A percentile compares a stretch with the other conserved stretches of the same genome.
These are phyloP conservation scores for Seriola dumerili DNA, from an alignment of 2,113 vertebrate species.

Conservation along the genomic window DNA sequence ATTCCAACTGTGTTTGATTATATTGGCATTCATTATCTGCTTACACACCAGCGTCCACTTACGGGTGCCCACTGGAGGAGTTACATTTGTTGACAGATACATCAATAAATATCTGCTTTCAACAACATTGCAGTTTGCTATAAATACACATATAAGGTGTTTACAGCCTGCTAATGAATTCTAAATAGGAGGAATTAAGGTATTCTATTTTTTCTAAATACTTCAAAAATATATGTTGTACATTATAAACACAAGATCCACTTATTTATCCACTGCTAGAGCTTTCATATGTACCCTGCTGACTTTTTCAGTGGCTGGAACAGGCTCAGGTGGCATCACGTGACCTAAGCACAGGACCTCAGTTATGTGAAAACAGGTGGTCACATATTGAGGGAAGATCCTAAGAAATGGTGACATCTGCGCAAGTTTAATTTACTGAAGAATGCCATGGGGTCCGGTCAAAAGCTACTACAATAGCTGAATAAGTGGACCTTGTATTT, in stretches of 20 bases:
- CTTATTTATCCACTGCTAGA: neutral
- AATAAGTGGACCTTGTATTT: slow-evolving; percentile 6
- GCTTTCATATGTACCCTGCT: neutral
- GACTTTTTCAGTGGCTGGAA: neutral
- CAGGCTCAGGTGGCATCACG: neutral
- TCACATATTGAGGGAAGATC: slow-evolving; percentile 5
- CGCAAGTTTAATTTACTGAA: slow-evolving; percentile 6
- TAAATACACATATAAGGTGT: neutral
- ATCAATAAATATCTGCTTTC: neutral
- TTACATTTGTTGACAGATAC: neutral
- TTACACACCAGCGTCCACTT: neutral
- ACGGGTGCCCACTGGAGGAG: neutral
- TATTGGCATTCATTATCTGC: neutral
- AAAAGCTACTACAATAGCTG: neutral
- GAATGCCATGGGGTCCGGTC: neutral
- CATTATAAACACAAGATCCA: neutral
- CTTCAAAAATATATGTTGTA: neutral
- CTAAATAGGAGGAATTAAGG: neutral
- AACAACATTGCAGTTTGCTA: too few species aligned
- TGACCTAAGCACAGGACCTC: neutral
- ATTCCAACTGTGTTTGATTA: neutral
- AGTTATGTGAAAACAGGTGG: slow-evolving; percentile 17
- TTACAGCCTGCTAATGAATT: neutral
- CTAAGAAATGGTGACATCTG: neutral
- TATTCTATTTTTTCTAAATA: neutral